Percentiles rank a stretch among this genome's conserved stretches.
phyloP scores from a whole-genome alignment of 2,113 vertebrate genomes.

The Colinus virginianus region DNA sequence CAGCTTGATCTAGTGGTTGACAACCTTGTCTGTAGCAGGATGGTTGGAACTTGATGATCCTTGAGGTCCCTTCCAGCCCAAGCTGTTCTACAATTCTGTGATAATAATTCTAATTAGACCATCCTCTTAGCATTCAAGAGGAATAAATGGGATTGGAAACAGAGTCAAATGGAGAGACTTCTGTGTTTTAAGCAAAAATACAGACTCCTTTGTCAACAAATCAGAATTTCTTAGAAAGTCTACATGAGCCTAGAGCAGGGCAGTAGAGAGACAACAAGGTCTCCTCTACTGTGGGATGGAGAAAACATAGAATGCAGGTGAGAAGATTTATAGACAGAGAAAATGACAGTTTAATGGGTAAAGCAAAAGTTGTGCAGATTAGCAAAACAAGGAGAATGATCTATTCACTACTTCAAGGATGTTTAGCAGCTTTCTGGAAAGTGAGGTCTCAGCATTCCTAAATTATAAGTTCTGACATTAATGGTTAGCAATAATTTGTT shows the following conservation, averaged over 20 bases:
- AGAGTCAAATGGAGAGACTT: rapidly evolving
- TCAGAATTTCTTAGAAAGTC: not conserved
- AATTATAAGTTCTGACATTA: not conserved
- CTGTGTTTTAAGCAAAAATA: not conserved
- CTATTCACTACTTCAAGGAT: not conserved
- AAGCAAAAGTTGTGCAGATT: not conserved
- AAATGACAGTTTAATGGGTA: not conserved
- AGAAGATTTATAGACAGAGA: not conserved
- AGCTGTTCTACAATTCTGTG: too few species aligned
- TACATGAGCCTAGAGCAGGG: not conserved
- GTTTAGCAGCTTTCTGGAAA: not conserved
- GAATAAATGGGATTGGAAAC: not conserved
- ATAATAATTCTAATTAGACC: too few species aligned
- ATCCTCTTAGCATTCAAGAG: not conserved
- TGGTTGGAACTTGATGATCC: too few species aligned
- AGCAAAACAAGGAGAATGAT: not conserved
- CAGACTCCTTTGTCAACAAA: not conserved
- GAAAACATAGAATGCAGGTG: not conserved
- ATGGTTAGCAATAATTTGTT: not conserved
- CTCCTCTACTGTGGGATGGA: not conserved
- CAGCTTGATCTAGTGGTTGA: too few species aligned
- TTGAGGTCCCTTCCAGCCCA: too few species aligned
- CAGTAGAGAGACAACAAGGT: not conserved
- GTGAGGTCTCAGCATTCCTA: not conserved
- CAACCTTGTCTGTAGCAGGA: too few species aligned